Conservation (phyloP, 1,140 invertebrate genomes). For the Eueides isabella region DNA sequence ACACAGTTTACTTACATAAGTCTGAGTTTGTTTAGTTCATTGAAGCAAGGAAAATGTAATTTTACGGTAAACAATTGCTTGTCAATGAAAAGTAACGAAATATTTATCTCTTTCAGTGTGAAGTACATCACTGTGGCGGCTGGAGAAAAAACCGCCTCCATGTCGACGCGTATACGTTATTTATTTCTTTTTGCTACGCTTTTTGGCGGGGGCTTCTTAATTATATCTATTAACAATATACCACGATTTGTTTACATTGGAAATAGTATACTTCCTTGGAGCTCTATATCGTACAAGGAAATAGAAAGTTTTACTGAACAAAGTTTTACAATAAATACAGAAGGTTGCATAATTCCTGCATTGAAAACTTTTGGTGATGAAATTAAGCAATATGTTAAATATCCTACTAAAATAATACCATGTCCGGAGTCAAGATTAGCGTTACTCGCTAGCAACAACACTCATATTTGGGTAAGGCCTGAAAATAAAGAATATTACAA, state of each 20-base stretch:
- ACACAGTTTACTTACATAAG: slow-evolving; percentile 6
- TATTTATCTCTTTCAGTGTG: slow-evolving; percentile 40
- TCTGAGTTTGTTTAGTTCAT: slow-evolving; percentile 14
- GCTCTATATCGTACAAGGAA: slow-evolving; percentile 6
- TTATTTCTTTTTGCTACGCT: slow-evolving; percentile 38
- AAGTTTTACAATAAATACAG: slow-evolving; percentile 84
- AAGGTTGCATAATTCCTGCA: slow-evolving; percentile 90
- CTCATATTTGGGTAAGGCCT: slow-evolving; percentile 79
- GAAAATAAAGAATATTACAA: slow-evolving; percentile 76
- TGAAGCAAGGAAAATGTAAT: slow-evolving; percentile 19
- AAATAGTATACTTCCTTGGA: slow-evolving; percentile 24
- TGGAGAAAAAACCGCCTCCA: slow-evolving; percentile 22
- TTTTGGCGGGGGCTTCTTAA: slow-evolving; percentile 36
- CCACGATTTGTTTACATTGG: slow-evolving; percentile 27
- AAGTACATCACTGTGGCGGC: not conserved
- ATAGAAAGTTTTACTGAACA: slow-evolving; percentile 34
- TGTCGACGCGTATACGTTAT: slow-evolving; percentile 34
- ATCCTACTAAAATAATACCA: slow-evolving; percentile 48
- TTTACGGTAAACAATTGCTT: slow-evolving; percentile 12
- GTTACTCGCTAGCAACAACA: slow-evolving; percentile 83
- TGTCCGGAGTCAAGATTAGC: slow-evolving; percentile 61
- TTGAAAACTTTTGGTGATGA: slow-evolving; percentile 86
- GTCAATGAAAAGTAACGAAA: slow-evolving; percentile 20
- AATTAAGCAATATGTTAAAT: slow-evolving; percentile 49
- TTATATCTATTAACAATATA: slow-evolving; percentile 39